Conservation (phyloP, 1,140 invertebrate genomes). For the Apis cerana region DNA sequence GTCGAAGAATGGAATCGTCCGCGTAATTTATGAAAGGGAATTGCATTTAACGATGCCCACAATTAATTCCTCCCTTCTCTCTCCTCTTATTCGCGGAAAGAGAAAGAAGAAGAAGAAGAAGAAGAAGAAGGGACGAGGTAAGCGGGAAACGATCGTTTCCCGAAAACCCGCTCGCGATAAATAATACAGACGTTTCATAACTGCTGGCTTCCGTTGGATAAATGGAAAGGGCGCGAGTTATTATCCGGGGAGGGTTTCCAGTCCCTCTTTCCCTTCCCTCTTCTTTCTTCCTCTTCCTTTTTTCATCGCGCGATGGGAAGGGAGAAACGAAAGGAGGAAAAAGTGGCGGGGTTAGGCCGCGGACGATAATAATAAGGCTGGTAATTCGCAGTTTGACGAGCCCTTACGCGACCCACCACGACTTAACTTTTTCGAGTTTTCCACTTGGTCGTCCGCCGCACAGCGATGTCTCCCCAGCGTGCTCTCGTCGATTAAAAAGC, state of each 20-base stretch:
- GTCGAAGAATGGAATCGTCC: not conserved
- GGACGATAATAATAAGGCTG: conserved; percentile 78
- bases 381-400: conserved; percentile 80
- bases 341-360: conserved; percentile 71
- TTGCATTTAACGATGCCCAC: not conserved
- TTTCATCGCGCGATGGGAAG: not conserved
- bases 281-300: conserved; percentile 40
- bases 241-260: conserved; percentile 57
- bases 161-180: conserved; percentile 27
- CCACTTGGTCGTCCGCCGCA: conserved; percentile 61
- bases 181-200: conserved; percentile 39
- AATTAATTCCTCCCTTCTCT: conserved; percentile 25
- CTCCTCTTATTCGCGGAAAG: not conserved
- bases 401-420: conserved; percentile 64
- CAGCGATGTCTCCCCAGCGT: conserved; percentile 73
- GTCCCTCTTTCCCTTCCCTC: conserved; percentile 34
- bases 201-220: conserved; percentile 19
- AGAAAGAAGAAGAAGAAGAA: no score
- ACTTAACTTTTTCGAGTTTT: conserved; percentile 70
- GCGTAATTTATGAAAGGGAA: conserved; percentile 24
- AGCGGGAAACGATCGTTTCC: conserved; percentile 25
- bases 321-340: conserved; percentile 49
- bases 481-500: conserved; percentile 77
- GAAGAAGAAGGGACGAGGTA: not conserved
- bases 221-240: conserved; percentile 69